phyloP scores from a whole-genome alignment of 2,888 invertebrate species.

The Sisyra terminalis region DNA sequence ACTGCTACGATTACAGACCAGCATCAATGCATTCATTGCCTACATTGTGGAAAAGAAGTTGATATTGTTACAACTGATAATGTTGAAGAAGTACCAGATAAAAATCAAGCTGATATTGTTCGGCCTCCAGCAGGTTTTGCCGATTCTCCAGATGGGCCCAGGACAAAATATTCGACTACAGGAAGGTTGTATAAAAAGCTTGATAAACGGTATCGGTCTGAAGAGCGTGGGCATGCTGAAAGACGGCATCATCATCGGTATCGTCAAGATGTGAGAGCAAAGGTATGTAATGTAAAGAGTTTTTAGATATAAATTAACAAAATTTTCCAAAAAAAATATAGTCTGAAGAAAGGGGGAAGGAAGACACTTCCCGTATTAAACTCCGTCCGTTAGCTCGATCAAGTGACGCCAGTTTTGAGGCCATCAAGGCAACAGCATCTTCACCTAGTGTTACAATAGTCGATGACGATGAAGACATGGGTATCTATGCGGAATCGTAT shows the following conservation, averaged over 20 bases:
- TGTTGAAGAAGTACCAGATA: constrained; percentile 16
- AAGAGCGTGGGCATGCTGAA: constrained; percentile 44
- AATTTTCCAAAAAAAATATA: constrained; percentile 20
- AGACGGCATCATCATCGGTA: constrained; percentile 44
- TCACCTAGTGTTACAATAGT: constrained; percentile 40
- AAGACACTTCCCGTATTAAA: constrained; percentile 35
- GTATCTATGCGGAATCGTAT: constrained; percentile 61
- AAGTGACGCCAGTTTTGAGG: constrained; percentile 54
- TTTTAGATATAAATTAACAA: not conserved
- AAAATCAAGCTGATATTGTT: constrained; percentile 47
- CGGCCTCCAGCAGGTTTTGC: constrained; percentile 81
- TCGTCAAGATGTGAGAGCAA: constrained; percentile 61
- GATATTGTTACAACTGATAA: constrained; percentile 26
- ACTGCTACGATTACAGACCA: constrained; percentile 19
- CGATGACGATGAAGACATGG: constrained; percentile 49
- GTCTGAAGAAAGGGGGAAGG: constrained; percentile 60
- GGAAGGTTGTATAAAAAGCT: constrained; percentile 60
- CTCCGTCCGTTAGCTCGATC: constrained; percentile 46
- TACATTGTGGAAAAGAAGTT: constrained; percentile 69
- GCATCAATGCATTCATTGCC: constrained; percentile 46
- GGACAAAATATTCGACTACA: constrained; percentile 27
- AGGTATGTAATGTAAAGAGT: constrained; percentile 30
- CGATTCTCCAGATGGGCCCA: constrained; percentile 50
- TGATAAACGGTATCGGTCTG: constrained; percentile 65
- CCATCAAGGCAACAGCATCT: constrained; percentile 44